These are phyloP conservation scores for Chorisops tibialis DNA, from an alignment of 2,888 invertebrate species.

Conservation along the genomic window DNA sequence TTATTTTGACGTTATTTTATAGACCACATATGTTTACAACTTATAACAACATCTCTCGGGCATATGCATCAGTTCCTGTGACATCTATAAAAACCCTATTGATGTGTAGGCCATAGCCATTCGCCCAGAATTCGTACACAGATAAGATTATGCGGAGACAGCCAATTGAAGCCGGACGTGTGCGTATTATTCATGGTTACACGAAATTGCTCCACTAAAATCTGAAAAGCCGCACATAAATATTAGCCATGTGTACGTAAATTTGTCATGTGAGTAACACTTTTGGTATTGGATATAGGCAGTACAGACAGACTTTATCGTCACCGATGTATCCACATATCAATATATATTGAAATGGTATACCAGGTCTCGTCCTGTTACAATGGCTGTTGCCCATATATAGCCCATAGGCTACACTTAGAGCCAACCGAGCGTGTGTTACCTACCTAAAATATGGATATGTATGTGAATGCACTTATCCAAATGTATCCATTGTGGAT, in stretches of 20 bases:
- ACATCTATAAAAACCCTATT: too few species aligned
- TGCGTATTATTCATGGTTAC: conserved; percentile 17
- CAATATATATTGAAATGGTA: conserved; percentile 19
- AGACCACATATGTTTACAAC: too few species aligned
- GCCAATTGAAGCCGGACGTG: conserved; percentile 10
- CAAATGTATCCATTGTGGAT: conserved; percentile 12
- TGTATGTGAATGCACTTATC: conserved; percentile 17
- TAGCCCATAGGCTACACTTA: too few species aligned
- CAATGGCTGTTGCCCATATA: too few species aligned
- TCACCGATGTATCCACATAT: conserved; percentile 13
- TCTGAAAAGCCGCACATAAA: conserved; percentile 26
- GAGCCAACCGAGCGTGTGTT: too few species aligned
- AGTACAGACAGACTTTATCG: conserved; percentile 7
- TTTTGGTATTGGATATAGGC: background rate
- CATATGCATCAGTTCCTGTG: too few species aligned
- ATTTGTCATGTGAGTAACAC: background rate
- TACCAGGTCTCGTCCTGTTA: conserved; percentile 15
- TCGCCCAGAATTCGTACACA: too few species aligned
- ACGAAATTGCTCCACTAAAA: conserved; percentile 4
- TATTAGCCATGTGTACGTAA: conserved; percentile 10
- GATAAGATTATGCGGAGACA: conserved; percentile 10
- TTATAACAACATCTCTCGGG: too few species aligned
- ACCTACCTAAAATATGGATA: too few species aligned
- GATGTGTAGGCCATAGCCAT: too few species aligned
- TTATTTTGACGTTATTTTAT: too few species aligned